Conservation (phyloP, 2,797 vertebrate genomes). For the Anguilla obscura region DNA sequence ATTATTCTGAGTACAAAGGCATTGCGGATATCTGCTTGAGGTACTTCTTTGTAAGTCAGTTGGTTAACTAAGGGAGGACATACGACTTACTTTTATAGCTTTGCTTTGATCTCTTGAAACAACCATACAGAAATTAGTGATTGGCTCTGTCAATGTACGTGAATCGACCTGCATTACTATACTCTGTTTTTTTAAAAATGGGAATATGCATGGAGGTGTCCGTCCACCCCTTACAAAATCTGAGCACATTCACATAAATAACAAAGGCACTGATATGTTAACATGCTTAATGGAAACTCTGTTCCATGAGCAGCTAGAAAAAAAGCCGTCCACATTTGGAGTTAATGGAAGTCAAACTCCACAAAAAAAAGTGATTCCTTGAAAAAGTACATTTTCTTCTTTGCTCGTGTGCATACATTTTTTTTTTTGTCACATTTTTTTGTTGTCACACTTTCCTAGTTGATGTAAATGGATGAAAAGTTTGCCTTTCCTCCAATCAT, state of each 20-base stretch:
- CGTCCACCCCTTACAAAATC: neutral
- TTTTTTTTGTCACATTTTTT: too few relatives aligned
- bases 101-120: neutral
- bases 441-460: too few relatives aligned
- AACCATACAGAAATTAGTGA: too few relatives aligned
- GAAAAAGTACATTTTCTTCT: too few relatives aligned
- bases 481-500: too few relatives aligned
- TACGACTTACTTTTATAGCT: neutral
- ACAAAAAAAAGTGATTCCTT: too few relatives aligned
- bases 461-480: too few relatives aligned
- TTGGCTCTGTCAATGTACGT: too few relatives aligned
- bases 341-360: too few relatives aligned
- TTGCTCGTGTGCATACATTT: too few relatives aligned
- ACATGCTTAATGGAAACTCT: neutral
- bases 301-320: neutral
- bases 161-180: neutral
- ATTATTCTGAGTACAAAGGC: neutral
- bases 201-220: neutral
- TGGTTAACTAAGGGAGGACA: neutral
- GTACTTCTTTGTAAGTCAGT: neutral
- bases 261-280: neutral
- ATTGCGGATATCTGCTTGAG: neutral
- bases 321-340: too few relatives aligned
- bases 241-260: neutral
- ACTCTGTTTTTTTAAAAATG: neutral